Evolutionary conservation across 1,140 invertebrate species (phyloP), one percentile per base, ranked within the genome.

Genomic region (Sminthurinus signatus): DNA sequence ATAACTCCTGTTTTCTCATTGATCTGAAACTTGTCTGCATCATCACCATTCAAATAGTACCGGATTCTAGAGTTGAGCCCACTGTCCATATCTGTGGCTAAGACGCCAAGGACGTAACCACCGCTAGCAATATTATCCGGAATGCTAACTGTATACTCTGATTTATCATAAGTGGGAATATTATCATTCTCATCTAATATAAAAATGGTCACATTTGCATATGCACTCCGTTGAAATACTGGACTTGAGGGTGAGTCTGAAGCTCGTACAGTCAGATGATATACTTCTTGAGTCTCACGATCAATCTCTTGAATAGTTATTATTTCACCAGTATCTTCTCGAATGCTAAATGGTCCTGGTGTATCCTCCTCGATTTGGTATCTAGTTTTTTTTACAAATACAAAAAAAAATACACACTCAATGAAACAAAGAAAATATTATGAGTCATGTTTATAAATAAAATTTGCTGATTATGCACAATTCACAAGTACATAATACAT

Each of bases 171-270:
- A 48, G 78, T 80, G 0, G 93, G 93, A 15, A 84, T 81, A 75
- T 93, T 93, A 75, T 96, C 93, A 76, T 96, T 96, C 68, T 88
- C 83, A 76, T 96, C 92, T 42, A 79, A 78, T 1, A 94, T 83
- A 15, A 15, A 36, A 36, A 96, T 87, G 0, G 86, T 91, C 5
- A 95, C 77, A 76, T 90, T 90, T 0, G 89, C 86, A 1, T 87
- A 85, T 5, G 86, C 82, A 1, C 88, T 87, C 67, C 84, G 76
- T 0, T 87, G 87, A 66, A 89, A 87, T 1, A 88, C 91, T 5
- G 87, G 82, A 42, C 89, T 91, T 51, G 86, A 91, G 75, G 95
- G 91, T 74, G 87, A 87, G 75, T 96, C 92, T 74, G 87, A 87
- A 0, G 91, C 92, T 74, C 91, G 85, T 4, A 95, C 76, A 1